Base-by-base conservation (phyloP, 1,140 invertebrate genomes). In the Neodiprion pinetum region DNA sequence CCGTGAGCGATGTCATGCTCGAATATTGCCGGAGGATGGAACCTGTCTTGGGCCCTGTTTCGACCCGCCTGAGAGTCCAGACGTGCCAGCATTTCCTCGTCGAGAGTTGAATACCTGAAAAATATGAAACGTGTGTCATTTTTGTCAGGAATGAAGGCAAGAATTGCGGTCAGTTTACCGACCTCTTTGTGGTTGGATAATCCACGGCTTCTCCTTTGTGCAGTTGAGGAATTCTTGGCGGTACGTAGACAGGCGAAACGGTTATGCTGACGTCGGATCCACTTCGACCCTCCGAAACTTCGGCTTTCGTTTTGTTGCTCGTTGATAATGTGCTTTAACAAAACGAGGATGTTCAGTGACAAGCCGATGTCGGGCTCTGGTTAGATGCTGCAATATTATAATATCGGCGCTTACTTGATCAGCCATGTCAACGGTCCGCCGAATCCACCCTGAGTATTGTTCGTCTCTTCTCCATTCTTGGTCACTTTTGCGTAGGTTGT, bases 401-500 rank as follows among this genome's bases (percentile, higher is more conserved):
- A 17, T 21, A 21, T 21, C 17, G 17, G n/a, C 8, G 11, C 53
- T 61, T 61, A 61, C 53, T 61, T 61, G 53, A 61, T 61, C 11
- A 61, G 53, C 53, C 53, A 61, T 12, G 11, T 61, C 0, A 61
- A 9, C 0, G 53, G 9, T 61, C 53, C 53, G 53, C n/a, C 53
- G 53, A 14, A 3, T 12, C n/a, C n/a, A 40, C 28, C 28, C 28
- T 40, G 28, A 14, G 53, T 69, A 14, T 69, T 12, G 11, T 69
- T 69, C 47, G 65, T 68, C 77, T n/a, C 67, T n/a, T 79, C 75
- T n/a, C 84, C 84, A 77, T 86, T 85, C 68, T 72, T 83, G 66
- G 85, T 83, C 67, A 88, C 82, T 81, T 78, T 84, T 12, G 86
- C 80, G 78, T 88, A 87, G 0, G 84, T 83, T 49, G 71, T 73